Conservation (phyloP, 2,113 vertebrate genomes). For the Megaceryle torquata region DNA sequence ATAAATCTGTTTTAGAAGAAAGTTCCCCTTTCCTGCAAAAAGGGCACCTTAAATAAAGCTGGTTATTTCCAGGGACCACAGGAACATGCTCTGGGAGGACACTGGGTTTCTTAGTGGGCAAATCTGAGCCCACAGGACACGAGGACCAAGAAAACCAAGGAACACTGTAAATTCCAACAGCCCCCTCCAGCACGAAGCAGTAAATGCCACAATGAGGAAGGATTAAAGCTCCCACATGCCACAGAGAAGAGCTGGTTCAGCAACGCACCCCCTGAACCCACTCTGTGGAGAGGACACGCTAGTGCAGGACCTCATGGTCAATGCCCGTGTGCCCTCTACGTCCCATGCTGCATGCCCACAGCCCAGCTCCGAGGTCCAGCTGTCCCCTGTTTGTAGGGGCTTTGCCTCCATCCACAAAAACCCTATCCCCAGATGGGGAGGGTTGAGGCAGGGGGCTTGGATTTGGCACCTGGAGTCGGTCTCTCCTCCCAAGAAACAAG, state of each 20-base stretch:
- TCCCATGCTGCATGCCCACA: background rate
- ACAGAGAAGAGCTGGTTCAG: background rate
- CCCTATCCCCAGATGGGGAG: no score
- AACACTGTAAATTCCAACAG: fast-evolving
- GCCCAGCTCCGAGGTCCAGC: background rate
- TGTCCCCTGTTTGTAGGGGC: fast-evolving
- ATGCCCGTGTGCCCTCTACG: background rate
- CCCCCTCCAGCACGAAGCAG: background rate
- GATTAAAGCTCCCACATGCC: background rate
- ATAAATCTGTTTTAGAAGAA: background rate
- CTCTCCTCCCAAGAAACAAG: no score
- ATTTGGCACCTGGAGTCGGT: no score
- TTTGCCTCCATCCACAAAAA: background rate
- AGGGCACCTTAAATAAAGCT: background rate
- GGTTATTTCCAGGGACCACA: background rate
- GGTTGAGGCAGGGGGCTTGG: no score
- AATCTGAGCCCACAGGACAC: background rate
- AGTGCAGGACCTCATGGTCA: fast-evolving
- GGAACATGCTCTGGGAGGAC: background rate
- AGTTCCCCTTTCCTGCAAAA: background rate
- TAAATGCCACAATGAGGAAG: background rate
- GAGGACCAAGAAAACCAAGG: background rate
- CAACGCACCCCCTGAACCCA: fast-evolving
- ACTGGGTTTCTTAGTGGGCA: background rate
- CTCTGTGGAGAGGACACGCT: fast-evolving